These are phyloP conservation scores for mouse (Mus musculus) DNA, from an alignment of 2,113 vertebrate species.

Conservation along the genomic window DNA sequence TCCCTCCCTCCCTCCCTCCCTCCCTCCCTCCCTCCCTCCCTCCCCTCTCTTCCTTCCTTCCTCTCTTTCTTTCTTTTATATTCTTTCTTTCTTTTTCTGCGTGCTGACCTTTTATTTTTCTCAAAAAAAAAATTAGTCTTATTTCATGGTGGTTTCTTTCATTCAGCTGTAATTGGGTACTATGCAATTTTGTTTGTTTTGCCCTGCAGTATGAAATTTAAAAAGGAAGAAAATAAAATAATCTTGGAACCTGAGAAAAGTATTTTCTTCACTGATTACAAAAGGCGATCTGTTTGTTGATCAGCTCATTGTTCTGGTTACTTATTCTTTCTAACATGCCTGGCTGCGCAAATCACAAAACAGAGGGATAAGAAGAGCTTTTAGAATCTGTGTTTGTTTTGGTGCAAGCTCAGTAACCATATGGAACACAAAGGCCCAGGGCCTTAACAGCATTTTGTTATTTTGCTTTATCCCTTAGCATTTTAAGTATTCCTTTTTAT, in stretches of 20 bases:
- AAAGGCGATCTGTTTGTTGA: constrained; percentile 58
- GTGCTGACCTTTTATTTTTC: not conserved
- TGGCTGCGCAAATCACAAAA: constrained; percentile 71
- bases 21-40: not conserved
- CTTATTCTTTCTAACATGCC: constrained; percentile 72
- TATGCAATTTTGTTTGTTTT: constrained; percentile 51
- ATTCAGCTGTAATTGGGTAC: constrained; percentile 46
- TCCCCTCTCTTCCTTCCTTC: not conserved
- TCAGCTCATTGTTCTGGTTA: constrained; percentile 68
- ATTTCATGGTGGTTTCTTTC: constrained; percentile 64
- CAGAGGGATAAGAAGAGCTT: constrained; percentile 62
- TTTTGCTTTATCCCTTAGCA: constrained; percentile 49
- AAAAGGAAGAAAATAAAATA: constrained; percentile 44
- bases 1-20: not conserved
- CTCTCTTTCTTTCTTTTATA: not conserved
- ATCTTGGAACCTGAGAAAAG: constrained; percentile 58
- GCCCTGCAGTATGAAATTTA: constrained; percentile 28
- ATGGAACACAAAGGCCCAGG: constrained; percentile 50
- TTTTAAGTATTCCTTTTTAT: constrained; percentile 55
- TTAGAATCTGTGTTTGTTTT: constrained; percentile 62
- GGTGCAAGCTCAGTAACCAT: constrained; percentile 50
- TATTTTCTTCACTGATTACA: constrained; percentile 67
- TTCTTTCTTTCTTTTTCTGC: not conserved
- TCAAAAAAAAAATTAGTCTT: constrained; percentile 38
- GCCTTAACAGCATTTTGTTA: constrained; percentile 42